Conservation (phyloP, 2,113 vertebrate species). For the Seriola dumerili region DNA sequence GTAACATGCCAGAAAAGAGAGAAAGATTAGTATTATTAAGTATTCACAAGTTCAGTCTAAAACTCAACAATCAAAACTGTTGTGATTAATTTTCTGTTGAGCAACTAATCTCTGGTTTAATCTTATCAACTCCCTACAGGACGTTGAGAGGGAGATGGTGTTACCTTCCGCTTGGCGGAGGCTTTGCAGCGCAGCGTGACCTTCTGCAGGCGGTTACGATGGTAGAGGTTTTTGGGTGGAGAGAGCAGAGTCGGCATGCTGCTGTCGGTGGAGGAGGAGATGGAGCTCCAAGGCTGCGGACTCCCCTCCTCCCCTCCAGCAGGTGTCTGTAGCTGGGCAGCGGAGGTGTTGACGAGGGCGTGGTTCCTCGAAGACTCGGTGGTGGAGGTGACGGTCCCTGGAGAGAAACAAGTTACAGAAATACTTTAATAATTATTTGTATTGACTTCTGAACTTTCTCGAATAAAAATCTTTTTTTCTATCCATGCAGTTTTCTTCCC, state of each 20-base stretch:
- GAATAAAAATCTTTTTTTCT: too few species aligned
- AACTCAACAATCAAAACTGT: too few species aligned
- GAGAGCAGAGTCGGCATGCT: slow-evolving; percentile 56
- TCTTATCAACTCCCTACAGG: neutral
- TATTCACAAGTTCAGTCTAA: too few species aligned
- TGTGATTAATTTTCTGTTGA: neutral
- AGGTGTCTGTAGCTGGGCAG: slow-evolving; percentile 27
- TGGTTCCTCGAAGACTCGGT: slow-evolving; percentile 55
- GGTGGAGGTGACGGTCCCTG: slow-evolving; percentile 52
- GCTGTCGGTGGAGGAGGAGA: slow-evolving; percentile 83
- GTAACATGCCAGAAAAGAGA: neutral
- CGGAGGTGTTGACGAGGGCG: neutral
- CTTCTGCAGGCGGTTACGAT: slow-evolving; percentile 76
- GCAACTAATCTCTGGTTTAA: neutral
- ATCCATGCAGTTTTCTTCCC: too few species aligned
- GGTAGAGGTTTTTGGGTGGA: slow-evolving; percentile 45
- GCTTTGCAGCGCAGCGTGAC: slow-evolving; percentile 86
- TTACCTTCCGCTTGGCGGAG: slow-evolving; percentile 92
- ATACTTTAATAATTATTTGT: neutral
- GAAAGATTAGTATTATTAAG: neutral
- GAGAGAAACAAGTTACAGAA: neutral
- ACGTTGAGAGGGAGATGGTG: accelerated
- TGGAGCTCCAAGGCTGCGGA: slow-evolving; percentile 75
- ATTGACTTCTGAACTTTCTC: neutral
- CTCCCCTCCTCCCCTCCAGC: slow-evolving; percentile 34